These are phyloP conservation scores for Rhopalosiphum maidis DNA, from an alignment of 1,140 invertebrate genomes.

Conservation along the genomic window DNA sequence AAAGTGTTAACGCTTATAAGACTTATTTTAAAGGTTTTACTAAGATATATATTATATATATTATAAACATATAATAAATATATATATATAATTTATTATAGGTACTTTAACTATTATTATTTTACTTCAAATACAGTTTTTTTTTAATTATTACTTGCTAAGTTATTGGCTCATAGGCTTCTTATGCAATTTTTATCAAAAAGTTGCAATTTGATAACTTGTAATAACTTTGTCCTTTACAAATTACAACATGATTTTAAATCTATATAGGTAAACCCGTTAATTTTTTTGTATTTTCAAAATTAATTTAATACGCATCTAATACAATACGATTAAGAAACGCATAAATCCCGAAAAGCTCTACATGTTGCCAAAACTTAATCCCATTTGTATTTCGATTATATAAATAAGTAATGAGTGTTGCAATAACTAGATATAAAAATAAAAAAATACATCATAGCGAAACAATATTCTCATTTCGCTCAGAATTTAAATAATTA, in stretches of 20 bases:
- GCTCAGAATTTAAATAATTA: background rate
- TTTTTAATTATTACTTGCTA: too few species aligned
- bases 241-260: background rate
- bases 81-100: too few species aligned
- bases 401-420: background rate
- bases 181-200: too few species aligned
- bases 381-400: background rate
- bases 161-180: too few species aligned
- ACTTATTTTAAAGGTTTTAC: background rate
- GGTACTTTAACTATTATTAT: background rate
- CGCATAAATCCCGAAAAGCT: background rate
- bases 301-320: background rate
- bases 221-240: background rate
- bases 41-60: too few species aligned
- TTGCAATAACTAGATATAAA: background rate
- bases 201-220: background rate
- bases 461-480: background rate
- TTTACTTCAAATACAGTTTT: background rate
- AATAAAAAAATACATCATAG: background rate
- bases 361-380: background rate
- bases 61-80: too few species aligned
- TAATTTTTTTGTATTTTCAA: background rate
- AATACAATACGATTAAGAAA: background rate
- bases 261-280: background rate
- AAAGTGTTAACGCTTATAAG: too few species aligned